Percentiles rank a stretch among this genome's conserved stretches.
These are phyloP conservation scores for Myrmecophaga tridactyla DNA, from an alignment of 2,113 vertebrate genomes.

Conservation along the genomic window DNA sequence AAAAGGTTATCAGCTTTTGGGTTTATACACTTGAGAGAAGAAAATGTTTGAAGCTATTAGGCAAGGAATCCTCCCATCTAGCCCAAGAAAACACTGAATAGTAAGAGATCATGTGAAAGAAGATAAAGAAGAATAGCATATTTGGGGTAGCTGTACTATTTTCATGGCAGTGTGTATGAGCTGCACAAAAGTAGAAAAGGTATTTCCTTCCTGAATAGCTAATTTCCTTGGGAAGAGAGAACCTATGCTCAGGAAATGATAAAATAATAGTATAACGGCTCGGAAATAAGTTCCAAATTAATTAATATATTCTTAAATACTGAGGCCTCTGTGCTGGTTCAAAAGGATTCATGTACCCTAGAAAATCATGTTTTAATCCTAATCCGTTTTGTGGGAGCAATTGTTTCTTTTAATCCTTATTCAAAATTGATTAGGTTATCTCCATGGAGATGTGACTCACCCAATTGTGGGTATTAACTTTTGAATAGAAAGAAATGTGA, in stretches of 20 bases:
- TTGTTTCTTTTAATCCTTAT: too few species aligned
- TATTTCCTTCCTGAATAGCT: not conserved
- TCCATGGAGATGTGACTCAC: too few species aligned
- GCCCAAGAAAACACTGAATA: not conserved
- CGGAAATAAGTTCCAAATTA: constrained; percentile 6
- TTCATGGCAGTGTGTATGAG: not conserved
- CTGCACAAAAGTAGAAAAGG: not conserved
- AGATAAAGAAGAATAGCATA: not conserved
- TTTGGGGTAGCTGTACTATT: not conserved
- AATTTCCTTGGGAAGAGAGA: not conserved
- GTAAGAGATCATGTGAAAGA: constrained; percentile 1
- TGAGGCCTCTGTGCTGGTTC: too few species aligned
- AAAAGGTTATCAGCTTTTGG: not conserved
- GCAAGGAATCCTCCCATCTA: not conserved
- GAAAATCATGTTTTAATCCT: too few species aligned
- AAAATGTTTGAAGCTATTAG: not conserved
- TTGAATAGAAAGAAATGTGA: too few species aligned
- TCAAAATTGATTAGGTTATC: too few species aligned
- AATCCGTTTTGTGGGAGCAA: too few species aligned
- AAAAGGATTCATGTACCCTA: too few species aligned
- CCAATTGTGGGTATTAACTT: too few species aligned
- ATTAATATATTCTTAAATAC: not conserved
- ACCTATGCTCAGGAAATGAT: not conserved
- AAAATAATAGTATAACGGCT: not conserved
- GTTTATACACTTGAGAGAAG: not conserved